A percentile compares a stretch with the other conserved stretches of the same genome.
Conservation (phyloP, 2,797 vertebrate genomes). For the Anguilla anguilla region DNA sequence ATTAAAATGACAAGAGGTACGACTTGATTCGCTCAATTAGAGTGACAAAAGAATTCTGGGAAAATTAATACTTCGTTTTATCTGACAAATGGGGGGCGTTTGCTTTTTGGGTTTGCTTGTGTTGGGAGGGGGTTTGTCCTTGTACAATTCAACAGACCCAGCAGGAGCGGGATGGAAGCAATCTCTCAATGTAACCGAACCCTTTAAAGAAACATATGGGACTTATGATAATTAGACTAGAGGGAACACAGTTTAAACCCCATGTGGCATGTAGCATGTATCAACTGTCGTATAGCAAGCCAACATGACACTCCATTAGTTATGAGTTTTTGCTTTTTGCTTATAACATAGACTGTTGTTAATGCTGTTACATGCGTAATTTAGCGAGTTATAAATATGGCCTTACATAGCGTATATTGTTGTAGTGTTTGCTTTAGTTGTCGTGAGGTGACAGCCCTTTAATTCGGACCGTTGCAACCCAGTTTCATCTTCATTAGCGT, state of each 20-base stretch:
- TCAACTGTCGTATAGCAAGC: background rate
- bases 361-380: background rate
- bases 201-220: background rate
- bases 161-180: background rate
- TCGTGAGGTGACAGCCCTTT: background rate
- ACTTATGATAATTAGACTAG: background rate
- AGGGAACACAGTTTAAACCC: background rate
- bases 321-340: background rate
- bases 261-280: constrained; percentile 3
- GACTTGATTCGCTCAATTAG: background rate
- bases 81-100: background rate
- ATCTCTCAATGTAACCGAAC: background rate
- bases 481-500: background rate
- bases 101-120: background rate
- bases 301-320: background rate
- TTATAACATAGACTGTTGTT: background rate
- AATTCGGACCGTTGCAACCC: background rate
- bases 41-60: background rate
- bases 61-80: background rate
- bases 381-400: background rate
- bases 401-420: background rate
- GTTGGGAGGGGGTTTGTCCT: background rate
- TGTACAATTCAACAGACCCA: background rate
- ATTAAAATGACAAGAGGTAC: background rate
- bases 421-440: background rate